Evolutionary conservation across 1,140 invertebrate genomes (phyloP), one percentile per base, ranked within the genome.

Genomic region (Zaprionus kolodkinae): DNA sequence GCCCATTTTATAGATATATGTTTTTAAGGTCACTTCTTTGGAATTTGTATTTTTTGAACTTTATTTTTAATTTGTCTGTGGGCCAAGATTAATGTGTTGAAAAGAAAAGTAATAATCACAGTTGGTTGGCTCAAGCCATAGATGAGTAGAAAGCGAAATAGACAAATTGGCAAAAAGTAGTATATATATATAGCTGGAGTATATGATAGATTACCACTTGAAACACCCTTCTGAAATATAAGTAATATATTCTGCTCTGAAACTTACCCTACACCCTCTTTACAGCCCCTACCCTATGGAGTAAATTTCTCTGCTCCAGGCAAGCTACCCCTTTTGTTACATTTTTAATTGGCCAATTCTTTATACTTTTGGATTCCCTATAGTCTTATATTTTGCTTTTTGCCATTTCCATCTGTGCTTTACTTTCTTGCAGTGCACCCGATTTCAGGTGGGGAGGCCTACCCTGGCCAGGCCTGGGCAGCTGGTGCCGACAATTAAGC

Each of bases 401-500:
- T 11, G 0, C 9, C 21, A 6, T 25, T 11, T 10, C 10, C 45
- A 50, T 0, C 1, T 21, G 4, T 12, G 45, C 17, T 4, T 1
- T 17, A 50, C 1, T 50, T 50, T 50, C 21, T 50, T 50, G 17
- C 45, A 25, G 45, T 50, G 45, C 45, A 50, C 45, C n/a, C 1
- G 11, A 10, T 25, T 12, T 21, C 21, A 25, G 45, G 17, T 50
- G 45, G 45, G 45, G 15, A 12, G 15, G 11, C 45, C 17, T 36
- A 30, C 3, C 27, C 27, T 27, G 25, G 4, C 25, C 25, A 12
- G 15, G 9, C 43, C 17, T 57, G 33, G 30, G 55, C 55, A 17
- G 55, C 55, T 55, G 30, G 33, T 40, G 56, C 55, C 43, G 60
- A 69, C 57, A 69, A 61, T 61, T 59, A 69, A 69, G 80, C 68